A percentile compares a stretch with the other conserved stretches of the same genome.
Conservation (phyloP, 2,113 vertebrate genomes). For the Mixornis gularis region DNA sequence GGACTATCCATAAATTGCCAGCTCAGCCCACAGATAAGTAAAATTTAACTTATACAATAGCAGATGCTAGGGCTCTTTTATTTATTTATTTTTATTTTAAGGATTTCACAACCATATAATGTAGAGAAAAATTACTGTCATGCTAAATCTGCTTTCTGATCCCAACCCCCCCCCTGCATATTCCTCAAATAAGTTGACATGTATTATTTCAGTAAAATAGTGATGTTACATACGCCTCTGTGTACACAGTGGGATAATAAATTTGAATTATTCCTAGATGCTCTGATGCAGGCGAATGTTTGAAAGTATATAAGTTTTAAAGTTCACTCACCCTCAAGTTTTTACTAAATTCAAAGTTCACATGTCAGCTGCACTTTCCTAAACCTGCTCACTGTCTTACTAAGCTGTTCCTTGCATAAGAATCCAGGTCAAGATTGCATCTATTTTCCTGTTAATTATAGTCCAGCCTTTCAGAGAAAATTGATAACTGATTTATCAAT, state of each 20-base stretch:
- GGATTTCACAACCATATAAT: constrained; percentile 1
- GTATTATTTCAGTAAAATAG: background rate
- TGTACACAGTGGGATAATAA: constrained; percentile 35
- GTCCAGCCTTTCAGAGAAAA: background rate
- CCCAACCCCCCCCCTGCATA: background rate
- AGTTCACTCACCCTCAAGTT: background rate
- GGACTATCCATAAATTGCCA: background rate
- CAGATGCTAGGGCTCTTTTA: background rate
- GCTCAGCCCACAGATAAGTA: constrained; percentile 7
- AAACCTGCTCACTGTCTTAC: background rate
- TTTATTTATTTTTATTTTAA: background rate
- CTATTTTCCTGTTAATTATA: background rate
- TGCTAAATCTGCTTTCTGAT: constrained; percentile 36
- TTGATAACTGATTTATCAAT: background rate
- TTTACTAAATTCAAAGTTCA: background rate
- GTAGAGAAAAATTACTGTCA: constrained; percentile 35
- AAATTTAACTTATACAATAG: constrained; percentile 39
- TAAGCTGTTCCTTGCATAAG: background rate
- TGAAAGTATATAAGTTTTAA: background rate
- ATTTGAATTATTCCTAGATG: constrained; percentile 18
- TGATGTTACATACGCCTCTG: constrained; percentile 39
- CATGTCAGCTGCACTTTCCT: background rate
- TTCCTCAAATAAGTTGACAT: constrained; percentile 28
- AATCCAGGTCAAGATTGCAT: background rate
- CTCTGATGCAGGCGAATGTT: background rate